Percentiles rank a stretch among this genome's conserved stretches.
Conservation (phyloP, 2,113 vertebrate genomes). For the Phalacrocorax brasilianus region DNA sequence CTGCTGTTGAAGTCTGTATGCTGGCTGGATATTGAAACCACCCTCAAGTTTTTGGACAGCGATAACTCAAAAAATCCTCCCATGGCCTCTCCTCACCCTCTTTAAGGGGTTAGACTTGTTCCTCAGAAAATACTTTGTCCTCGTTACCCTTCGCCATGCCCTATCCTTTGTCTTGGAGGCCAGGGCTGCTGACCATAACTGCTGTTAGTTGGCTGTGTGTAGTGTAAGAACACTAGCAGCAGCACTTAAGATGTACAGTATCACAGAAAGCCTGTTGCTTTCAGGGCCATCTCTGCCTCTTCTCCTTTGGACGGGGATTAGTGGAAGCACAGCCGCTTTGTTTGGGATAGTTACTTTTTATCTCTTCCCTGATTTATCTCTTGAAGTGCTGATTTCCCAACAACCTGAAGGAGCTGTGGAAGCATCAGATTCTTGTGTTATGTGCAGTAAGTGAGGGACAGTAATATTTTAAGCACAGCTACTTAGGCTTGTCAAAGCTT, state of each 20-base stretch:
- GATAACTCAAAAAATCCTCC: not conserved
- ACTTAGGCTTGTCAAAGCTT: not conserved
- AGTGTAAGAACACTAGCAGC: not conserved
- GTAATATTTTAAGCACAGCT: not conserved
- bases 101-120: not conserved
- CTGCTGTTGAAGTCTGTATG: not conserved
- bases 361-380: not conserved
- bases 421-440: not conserved
- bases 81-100: not conserved
- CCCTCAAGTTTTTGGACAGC: not conserved
- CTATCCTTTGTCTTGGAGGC: not conserved
- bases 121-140: not conserved
- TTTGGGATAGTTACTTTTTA: not conserved
- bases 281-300: not conserved
- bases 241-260: not conserved
- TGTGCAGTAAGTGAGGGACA: not conserved
- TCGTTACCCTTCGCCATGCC: not conserved
- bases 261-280: not conserved
- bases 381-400: not conserved
- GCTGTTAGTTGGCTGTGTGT: not conserved
- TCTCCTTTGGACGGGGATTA: not conserved
- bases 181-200: not conserved
- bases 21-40: not conserved
- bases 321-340: not conserved
- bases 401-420: not conserved